These are phyloP conservation scores for Sylvilagus floridanus DNA, from an alignment of 2,797 vertebrate species.

Conservation along the genomic window DNA sequence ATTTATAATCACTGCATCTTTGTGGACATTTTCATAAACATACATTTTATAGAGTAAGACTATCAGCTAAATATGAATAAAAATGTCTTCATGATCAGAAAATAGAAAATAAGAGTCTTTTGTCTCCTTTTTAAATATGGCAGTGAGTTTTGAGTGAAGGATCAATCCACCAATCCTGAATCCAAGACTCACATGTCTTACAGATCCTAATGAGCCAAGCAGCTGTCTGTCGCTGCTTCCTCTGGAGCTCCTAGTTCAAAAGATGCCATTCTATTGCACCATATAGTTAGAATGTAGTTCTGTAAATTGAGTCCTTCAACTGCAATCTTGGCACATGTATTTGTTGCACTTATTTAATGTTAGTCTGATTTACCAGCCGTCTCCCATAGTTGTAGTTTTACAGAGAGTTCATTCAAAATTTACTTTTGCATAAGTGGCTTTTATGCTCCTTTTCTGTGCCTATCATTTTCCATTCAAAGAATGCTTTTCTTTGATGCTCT, in stretches of 20 bases:
- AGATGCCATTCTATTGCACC: neutral
- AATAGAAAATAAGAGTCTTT: neutral
- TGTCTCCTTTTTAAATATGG: neutral
- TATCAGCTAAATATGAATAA: neutral
- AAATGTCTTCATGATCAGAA: neutral
- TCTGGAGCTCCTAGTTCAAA: neutral
- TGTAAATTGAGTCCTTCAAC: neutral
- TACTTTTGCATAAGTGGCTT: neutral
- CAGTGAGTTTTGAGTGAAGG: neutral
- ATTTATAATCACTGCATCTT: slow-evolving; percentile 2
- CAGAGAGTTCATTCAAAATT: slow-evolving; percentile 50
- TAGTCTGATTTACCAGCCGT: neutral
- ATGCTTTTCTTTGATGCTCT: neutral
- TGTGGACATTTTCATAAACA: neutral
- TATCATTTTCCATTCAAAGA: neutral
- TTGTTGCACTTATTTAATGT: neutral
- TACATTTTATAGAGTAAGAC: neutral
- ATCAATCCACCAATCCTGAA: neutral
- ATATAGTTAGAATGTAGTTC: neutral
- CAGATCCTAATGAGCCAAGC: neutral
- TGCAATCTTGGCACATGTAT: neutral
- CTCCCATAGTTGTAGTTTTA: neutral
- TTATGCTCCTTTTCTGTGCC: neutral
- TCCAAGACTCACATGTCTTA: neutral
- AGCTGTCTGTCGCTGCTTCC: neutral